Conservation (phyloP, 2,888 invertebrate species). For the Melipona bicolor region DNA sequence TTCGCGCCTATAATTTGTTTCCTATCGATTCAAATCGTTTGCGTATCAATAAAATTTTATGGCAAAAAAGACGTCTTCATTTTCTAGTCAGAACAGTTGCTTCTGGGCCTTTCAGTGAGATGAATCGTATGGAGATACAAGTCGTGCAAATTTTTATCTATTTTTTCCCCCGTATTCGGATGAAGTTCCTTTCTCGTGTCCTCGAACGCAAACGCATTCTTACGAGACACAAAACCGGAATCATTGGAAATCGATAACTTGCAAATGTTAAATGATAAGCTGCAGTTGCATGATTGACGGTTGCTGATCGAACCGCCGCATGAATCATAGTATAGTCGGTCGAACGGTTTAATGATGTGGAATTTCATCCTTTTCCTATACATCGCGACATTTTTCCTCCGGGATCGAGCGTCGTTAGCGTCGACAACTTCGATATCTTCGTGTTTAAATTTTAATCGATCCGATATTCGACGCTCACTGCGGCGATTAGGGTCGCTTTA, state of each 20-base stretch:
- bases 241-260: constrained; percentile 47
- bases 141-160: no score
- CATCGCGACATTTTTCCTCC: background rate
- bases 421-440: background rate
- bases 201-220: background rate
- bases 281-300: constrained; percentile 34
- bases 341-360: constrained; percentile 37
- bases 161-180: background rate
- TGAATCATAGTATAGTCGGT: constrained; percentile 29
- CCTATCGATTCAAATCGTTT: no score
- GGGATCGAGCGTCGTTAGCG: background rate
- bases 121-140: no score
- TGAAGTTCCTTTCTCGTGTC: constrained; percentile 36
- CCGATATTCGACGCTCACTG: background rate
- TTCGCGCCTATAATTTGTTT: no score
- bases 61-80: no score
- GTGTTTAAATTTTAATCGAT: background rate
- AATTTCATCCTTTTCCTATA: constrained; percentile 12
- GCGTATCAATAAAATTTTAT: no score
- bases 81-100: no score
- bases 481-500: background rate
- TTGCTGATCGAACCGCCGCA: constrained; percentile 5
- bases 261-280: constrained; percentile 35
- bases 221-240: background rate
- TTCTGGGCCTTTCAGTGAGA: no score